Base-by-base conservation (phyloP, 2,113 vertebrate genomes). In the Myodes glareolus region DNA sequence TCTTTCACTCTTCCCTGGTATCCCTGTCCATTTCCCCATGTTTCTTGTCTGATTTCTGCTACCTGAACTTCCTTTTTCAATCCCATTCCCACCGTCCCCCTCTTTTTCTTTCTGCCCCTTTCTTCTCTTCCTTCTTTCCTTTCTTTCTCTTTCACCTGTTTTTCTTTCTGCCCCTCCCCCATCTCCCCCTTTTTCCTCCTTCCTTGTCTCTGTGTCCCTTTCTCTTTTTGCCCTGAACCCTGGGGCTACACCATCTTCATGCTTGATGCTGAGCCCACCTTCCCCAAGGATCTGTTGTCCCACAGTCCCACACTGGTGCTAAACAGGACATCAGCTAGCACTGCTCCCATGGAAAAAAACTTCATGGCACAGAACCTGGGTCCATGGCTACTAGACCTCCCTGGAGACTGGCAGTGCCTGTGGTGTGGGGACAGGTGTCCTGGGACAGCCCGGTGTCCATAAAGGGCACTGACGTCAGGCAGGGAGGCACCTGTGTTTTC, bases 301-400 rank as follows among this genome's bases (percentile, higher is more conserved):
- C 27, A 36, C 50, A 10, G 47, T 47, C 7, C 65, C 27, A 3
- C 21, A 17, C 33, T 70, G 73, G 55, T n/a, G 29, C 31, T 42
- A 3, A 72, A 29, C 0, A 4, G 86, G 80, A 13, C 23, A 12
- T n/a, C 17, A 27, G 42, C 39, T 33, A 39, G 31, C 8, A 29
- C 12, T 63, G 39, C 84, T 86, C 87, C 92, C 82, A 29, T 42
- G 87, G 67, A 86, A 94, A 94, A 78, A 94, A 92, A 65, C 70
- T 47, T 58, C 29, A 1, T 0, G 42, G 76, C 13, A 0, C 39
- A 55, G 58, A 19, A 42, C 55, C n/a, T 39, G 55, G 45, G 9
- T 16, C 94, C 25, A 2, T 2, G 1, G 68, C 61, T 42, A n/a
- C 82, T 27, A 63, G 94, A 93, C 94, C 67, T 95, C 94, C 81